Evolutionary conservation across 2,113 vertebrate species (phyloP), one percentile per base, ranked within the genome.

Genomic region (Stigmatopora nigra): DNA sequence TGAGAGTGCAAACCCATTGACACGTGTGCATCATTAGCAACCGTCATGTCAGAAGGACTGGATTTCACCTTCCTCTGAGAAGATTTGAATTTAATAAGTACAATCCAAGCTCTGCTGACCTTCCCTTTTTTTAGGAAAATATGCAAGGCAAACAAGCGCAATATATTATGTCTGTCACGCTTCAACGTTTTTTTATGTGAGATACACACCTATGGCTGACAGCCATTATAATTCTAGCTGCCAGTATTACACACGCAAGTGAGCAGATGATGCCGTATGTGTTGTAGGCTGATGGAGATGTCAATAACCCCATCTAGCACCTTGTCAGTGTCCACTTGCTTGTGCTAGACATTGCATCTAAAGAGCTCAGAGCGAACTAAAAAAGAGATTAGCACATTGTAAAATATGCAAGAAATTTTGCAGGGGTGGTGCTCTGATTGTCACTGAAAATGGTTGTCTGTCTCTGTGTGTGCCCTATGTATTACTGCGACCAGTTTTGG

Each of bases 211-310:
- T 90, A 91, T 88, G 89, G 91, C 90, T 91, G 90, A 91, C 89
- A 88, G 86, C 86, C 84, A 91, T 93, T 92, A 92, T 92, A 91
- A 92, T 92, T 92, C 90, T 88, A 84, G 90, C 91, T 92, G 91
- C 92, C 91, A 90, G 84, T 82, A 87, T 91, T 91, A 91, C 85
- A 90, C 88, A 91, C 85, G 74, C 83, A 90, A 89, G 86, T 81
- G 89, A 88, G 87, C 85, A 84, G 86, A 88, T 90, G 90, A 92
- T 91, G 87, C 82, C 86, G 80, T 72, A 69, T 89, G 82, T 87
- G 86, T 85, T 80, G 87, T 78, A 87, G 82, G 69, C 82, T 89
- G 88, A 93, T 93, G 90, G 91, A 93, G 90, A 85, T 90, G 92
- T 93, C 89, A 92, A 86, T 93, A 92, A 89, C 83, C 83, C 86